Evolutionary conservation across 2,797 vertebrate genomes (phyloP).

Genomic region (Halcyon leucocephala): DNA sequence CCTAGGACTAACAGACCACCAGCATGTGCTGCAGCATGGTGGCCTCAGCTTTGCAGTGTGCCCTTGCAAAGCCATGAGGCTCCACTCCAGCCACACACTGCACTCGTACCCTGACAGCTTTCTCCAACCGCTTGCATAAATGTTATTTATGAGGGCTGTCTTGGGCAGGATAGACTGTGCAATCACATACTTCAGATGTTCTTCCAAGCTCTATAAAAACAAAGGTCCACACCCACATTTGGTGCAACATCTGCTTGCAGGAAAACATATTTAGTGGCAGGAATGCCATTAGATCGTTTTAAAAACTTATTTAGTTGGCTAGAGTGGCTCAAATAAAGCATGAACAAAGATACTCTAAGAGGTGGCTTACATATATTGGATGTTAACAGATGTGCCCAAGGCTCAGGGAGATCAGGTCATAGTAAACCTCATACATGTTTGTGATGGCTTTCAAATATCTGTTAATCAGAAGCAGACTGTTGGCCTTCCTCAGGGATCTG

Average conservation of each 20-base stretch:
- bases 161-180: not conserved
- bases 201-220: not conserved
- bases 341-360: not conserved
- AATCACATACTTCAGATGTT: not conserved
- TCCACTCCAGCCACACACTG: fast-evolving
- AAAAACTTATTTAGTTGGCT: not conserved
- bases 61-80: not conserved
- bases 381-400: not conserved
- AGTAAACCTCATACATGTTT: not conserved
- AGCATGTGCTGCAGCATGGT: fast-evolving
- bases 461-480: not conserved
- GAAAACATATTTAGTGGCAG: not conserved
- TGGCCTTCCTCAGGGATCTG: not conserved
- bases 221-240: not conserved
- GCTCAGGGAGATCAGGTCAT: not conserved
- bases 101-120: not conserved
- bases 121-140: not conserved
- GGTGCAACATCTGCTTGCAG: not conserved
- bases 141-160: not conserved
- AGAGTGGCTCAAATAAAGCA: not conserved
- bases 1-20: not conserved
- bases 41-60: fast-evolving
- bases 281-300: not conserved
- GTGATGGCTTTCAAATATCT: not conserved
- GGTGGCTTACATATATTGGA: not conserved